Evolutionary conservation across 2,113 vertebrate species (phyloP).

Genomic region (Callorhinus ursinus): DNA sequence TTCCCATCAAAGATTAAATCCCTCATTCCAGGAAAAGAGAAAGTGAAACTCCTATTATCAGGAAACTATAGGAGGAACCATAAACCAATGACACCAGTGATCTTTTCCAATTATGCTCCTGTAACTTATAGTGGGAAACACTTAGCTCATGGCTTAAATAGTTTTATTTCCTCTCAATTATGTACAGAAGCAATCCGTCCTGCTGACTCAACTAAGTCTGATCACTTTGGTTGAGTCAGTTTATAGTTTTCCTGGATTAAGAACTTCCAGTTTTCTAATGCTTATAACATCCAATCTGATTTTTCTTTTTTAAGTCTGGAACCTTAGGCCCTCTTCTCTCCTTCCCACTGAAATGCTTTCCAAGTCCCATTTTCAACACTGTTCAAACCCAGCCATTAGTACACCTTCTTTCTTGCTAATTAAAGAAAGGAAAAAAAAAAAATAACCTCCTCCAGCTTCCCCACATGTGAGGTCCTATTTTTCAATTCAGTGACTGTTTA

Average conservation of each 20-base stretch:
- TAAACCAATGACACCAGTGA: not conserved
- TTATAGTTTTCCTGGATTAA: not conserved
- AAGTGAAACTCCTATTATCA: not conserved
- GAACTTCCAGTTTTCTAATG: not conserved
- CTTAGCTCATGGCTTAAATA: not conserved
- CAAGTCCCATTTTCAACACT: not conserved
- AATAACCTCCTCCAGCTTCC: not conserved
- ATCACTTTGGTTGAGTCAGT: not conserved
- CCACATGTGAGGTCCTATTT: not conserved
- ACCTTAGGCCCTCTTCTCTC: not conserved
- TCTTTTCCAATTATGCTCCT: not conserved
- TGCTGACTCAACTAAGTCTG: not conserved
- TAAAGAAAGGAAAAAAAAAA: not conserved
- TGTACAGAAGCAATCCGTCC: not conserved
- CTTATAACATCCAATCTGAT: not conserved
- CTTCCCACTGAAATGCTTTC: not conserved
- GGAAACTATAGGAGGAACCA: not conserved
- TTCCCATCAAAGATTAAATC: not conserved
- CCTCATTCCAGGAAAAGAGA: constrained; percentile 25
- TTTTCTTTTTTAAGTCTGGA: not conserved
- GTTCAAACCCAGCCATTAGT: not conserved
- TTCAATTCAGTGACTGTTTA: not conserved
- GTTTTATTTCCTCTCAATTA: not conserved
- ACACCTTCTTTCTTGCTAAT: not conserved
- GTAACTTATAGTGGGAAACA: not conserved